These are phyloP conservation scores for Eumaeus atala DNA, from an alignment of 1,140 invertebrate species.

Conservation along the genomic window DNA sequence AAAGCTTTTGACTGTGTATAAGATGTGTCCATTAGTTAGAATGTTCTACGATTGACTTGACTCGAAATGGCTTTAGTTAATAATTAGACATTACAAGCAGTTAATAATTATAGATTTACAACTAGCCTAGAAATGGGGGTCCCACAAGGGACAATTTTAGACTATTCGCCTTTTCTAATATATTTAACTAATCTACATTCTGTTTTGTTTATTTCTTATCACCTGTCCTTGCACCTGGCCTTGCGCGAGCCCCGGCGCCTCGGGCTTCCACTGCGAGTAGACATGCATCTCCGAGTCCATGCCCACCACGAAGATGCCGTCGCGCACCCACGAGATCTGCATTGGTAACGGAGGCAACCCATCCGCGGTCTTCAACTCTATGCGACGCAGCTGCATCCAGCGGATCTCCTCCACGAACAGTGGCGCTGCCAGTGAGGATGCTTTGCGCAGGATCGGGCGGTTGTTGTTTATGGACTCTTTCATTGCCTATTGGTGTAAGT, in stretches of 20 bases:
- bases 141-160: neutral
- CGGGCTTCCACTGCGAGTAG: conserved; percentile 97
- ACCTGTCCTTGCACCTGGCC: conserved; percentile 42
- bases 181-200: neutral
- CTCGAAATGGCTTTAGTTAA: no score
- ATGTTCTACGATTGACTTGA: no score
- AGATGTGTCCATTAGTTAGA: no score
- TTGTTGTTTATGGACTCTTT: conserved; percentile 87
- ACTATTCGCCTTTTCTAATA: no score
- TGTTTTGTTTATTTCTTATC: neutral
- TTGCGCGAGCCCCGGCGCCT: conserved; percentile 63
- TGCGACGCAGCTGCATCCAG: conserved; percentile 96
- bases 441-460: conserved; percentile 88
- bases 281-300: conserved; percentile 99
- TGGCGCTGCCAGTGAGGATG: conserved; percentile 88
- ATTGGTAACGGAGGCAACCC: conserved; percentile 96
- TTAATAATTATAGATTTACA: no score
- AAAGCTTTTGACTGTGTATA: no score
- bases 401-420: conserved; percentile 90
- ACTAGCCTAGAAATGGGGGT: no score
- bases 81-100: no score
- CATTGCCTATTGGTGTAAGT: conserved; percentile 75
- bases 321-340: conserved; percentile 98
- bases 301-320: conserved; percentile 97
- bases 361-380: conserved; percentile 94